Conservation (phyloP, 2,888 invertebrate genomes). For the Fragum fragum region DNA sequence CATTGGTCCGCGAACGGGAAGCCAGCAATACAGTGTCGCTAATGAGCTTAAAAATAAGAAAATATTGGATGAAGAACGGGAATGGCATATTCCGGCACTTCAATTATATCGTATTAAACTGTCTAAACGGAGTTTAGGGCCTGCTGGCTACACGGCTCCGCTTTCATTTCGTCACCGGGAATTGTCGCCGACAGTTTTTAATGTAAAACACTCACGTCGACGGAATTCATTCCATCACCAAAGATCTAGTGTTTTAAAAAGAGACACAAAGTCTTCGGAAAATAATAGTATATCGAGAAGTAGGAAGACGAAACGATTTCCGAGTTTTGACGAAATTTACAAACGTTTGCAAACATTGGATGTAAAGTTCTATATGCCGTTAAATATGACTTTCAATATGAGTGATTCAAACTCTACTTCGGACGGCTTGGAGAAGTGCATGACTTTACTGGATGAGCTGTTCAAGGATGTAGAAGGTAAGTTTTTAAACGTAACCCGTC, state of each 20-base stretch:
- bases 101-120: conserved; percentile 23
- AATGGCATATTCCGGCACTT: conserved; percentile 20
- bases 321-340: conserved; percentile 16
- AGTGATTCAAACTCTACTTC: conserved; percentile 13
- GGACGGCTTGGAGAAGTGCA: conserved; percentile 25
- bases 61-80: conserved; percentile 22
- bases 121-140: conserved; percentile 26
- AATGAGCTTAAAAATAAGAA: conserved; percentile 24
- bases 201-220: neutral
- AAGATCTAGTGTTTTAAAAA: conserved; percentile 8
- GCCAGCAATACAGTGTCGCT: conserved; percentile 1
- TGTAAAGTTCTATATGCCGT: conserved; percentile 20
- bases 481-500: too few relatives aligned
- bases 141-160: neutral
- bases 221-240: neutral
- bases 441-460: conserved; percentile 9
- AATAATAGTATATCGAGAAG: neutral
- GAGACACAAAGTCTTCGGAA: conserved; percentile 8
- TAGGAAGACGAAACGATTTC: neutral
- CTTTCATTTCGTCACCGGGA: neutral
- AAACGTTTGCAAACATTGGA: conserved; percentile 1
- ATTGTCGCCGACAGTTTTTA: neutral
- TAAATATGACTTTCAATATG: conserved; percentile 15
- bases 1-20: neutral
- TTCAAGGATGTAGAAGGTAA: conserved; percentile 7